Conservation (phyloP, 2,888 invertebrate species). For the Parnassius glacialis region DNA sequence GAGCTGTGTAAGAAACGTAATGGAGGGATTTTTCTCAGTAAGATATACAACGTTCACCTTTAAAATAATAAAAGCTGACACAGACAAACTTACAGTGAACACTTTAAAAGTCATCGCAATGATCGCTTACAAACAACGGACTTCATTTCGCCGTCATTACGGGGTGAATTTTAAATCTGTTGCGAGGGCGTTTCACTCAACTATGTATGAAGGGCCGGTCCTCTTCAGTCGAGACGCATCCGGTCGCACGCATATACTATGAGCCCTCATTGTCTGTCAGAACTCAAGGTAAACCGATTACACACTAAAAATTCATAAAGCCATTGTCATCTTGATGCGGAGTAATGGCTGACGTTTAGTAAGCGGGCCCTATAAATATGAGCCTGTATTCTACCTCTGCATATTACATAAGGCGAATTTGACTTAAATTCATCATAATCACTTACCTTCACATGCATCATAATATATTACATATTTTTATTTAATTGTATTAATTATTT, state of each 20-base stretch:
- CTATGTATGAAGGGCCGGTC: slow-evolving; percentile 71
- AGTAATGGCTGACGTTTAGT: slow-evolving; percentile 53
- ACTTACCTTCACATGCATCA: too few relatives aligned
- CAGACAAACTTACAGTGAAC: slow-evolving; percentile 28
- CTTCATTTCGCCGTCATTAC: slow-evolving; percentile 62
- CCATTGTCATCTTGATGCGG: slow-evolving; percentile 56
- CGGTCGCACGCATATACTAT: slow-evolving; percentile 63
- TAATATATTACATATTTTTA: too few relatives aligned
- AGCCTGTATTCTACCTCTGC: background rate
- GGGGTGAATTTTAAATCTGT: slow-evolving; percentile 73
- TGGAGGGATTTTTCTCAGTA: slow-evolving; percentile 44
- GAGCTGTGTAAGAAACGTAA: slow-evolving; percentile 58
- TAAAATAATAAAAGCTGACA: slow-evolving; percentile 30
- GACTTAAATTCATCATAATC: too few relatives aligned
- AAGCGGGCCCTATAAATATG: slow-evolving; percentile 40
- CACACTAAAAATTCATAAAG: slow-evolving; percentile 73
- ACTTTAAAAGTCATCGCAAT: slow-evolving; percentile 43
- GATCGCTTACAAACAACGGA: slow-evolving; percentile 57
- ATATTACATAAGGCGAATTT: too few relatives aligned
- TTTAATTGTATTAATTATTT: too few relatives aligned
- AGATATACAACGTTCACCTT: slow-evolving; percentile 41
- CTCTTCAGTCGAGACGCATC: slow-evolving; percentile 55
- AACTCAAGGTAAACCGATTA: slow-evolving; percentile 71
- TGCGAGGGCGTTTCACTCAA: slow-evolving; percentile 63
- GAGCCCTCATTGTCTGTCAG: slow-evolving; percentile 60